These are phyloP conservation scores for Herpetotheres cachinnans DNA, from an alignment of 2,113 vertebrate species.

Conservation along the genomic window DNA sequence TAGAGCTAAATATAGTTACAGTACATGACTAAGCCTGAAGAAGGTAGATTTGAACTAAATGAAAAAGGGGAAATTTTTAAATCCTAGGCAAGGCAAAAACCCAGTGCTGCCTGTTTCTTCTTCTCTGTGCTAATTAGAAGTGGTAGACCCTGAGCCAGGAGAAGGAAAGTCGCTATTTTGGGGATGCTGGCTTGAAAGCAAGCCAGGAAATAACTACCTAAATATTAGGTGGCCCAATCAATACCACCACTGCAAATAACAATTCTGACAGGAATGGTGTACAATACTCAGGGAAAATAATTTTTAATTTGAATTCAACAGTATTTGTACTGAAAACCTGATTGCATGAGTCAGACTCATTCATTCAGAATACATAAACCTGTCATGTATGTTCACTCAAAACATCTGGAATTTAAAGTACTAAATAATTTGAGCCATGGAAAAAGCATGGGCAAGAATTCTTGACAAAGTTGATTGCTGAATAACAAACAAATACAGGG, in stretches of 20 bases:
- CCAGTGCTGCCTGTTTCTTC: background rate
- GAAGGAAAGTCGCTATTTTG: background rate
- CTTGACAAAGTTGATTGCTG: background rate
- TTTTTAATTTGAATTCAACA: background rate
- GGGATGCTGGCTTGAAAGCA: rapidly evolving
- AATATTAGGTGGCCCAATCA: background rate
- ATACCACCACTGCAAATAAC: background rate
- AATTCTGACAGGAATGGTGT: background rate
- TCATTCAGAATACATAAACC: background rate
- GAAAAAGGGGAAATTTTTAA: background rate
- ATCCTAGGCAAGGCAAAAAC: background rate
- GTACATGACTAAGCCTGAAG: background rate
- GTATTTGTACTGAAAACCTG: background rate
- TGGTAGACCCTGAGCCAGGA: background rate
- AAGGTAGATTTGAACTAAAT: background rate
- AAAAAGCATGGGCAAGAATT: background rate
- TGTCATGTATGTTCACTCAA: background rate
- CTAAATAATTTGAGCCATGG: background rate
- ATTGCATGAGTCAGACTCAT: background rate
- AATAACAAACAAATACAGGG: background rate
- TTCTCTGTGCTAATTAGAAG: background rate
- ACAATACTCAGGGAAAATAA: background rate
- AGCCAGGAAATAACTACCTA: background rate
- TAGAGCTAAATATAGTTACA: background rate
- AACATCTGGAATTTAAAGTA: background rate